Percentiles rank a stretch among this genome's conserved stretches.
phyloP scores from a whole-genome alignment of 2,888 invertebrate genomes.

The Polyploca ridens region DNA sequence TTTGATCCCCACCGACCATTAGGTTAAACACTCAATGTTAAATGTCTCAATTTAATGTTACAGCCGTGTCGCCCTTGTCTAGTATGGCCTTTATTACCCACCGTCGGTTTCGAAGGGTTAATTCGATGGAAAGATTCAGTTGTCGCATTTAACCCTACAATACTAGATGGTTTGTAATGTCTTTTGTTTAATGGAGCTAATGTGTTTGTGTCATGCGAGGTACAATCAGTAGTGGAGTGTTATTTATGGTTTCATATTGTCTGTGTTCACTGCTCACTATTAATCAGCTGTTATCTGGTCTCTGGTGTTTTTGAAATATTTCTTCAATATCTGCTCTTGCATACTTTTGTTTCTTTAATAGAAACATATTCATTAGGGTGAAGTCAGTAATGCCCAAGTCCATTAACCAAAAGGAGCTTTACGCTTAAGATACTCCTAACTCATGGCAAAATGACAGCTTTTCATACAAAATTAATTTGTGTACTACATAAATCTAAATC shows the following conservation, averaged over 20 bases:
- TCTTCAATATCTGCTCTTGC: no score
- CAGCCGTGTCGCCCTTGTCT: slow-evolving; percentile 57
- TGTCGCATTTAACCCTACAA: slow-evolving; percentile 51
- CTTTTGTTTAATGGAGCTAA: slow-evolving; percentile 12
- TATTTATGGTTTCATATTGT: slow-evolving; percentile 1
- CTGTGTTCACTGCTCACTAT: neutral
- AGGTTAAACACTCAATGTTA: slow-evolving; percentile 65
- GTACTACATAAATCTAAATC: no score
- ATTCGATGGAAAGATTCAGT: slow-evolving; percentile 73
- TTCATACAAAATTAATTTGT: no score
- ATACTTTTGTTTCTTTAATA: neutral
- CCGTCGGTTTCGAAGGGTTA: slow-evolving; percentile 71
- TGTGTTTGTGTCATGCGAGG: slow-evolving; percentile 9
- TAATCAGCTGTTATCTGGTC: neutral
- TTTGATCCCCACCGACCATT: slow-evolving; percentile 57
- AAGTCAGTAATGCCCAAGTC: no score
- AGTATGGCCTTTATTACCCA: slow-evolving; percentile 58
- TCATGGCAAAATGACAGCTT: no score
- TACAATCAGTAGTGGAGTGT: neutral
- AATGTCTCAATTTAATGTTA: slow-evolving; percentile 74
- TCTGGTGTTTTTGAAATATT: neutral
- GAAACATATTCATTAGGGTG: no score
- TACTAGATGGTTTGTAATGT: slow-evolving; percentile 54
- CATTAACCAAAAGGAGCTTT: no score
- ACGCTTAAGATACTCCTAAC: no score